A percentile compares a stretch with the other conserved stretches of the same genome.
These are phyloP conservation scores for Tigriopus japonicus DNA, from an alignment of 1,140 invertebrate species.

Conservation along the genomic window DNA sequence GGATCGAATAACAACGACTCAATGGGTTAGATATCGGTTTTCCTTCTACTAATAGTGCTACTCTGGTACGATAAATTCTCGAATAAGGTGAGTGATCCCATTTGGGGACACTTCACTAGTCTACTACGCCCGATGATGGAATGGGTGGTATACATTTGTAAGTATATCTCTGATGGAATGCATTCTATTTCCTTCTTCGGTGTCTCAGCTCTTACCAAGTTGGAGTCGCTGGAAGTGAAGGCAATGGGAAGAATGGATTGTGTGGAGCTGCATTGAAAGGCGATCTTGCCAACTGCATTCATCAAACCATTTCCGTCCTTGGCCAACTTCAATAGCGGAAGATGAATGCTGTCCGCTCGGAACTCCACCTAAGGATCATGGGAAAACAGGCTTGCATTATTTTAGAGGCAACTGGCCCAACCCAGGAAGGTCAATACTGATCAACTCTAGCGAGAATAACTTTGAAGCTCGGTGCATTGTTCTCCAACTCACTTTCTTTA, in stretches of 20 bases:
- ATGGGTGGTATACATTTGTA: no score
- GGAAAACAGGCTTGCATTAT: background rate
- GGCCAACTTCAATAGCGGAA: conserved; percentile 1
- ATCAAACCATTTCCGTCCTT: conserved; percentile 3
- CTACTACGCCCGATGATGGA: no score
- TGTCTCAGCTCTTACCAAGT: background rate
- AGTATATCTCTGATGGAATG: no score
- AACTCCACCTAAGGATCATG: conserved; percentile 3
- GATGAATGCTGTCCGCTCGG: background rate
- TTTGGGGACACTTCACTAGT: no score
- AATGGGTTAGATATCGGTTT: no score
- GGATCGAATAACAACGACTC: no score
- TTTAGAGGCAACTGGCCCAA: background rate
- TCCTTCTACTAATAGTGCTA: no score
- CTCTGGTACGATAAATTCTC: no score
- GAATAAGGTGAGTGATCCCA: no score
- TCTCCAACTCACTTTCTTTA: conserved; percentile 55
- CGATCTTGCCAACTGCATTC: background rate
- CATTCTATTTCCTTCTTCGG: no score
- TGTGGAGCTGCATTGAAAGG: background rate
- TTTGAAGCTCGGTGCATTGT: background rate
- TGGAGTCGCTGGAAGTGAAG: conserved; percentile 5
- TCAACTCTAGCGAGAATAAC: no score
- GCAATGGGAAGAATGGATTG: conserved; percentile 4
- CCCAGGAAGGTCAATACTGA: no score